These are phyloP conservation scores for Oasisia sp. DNA, from an alignment of 2,888 invertebrate species.

Conservation along the genomic window DNA sequence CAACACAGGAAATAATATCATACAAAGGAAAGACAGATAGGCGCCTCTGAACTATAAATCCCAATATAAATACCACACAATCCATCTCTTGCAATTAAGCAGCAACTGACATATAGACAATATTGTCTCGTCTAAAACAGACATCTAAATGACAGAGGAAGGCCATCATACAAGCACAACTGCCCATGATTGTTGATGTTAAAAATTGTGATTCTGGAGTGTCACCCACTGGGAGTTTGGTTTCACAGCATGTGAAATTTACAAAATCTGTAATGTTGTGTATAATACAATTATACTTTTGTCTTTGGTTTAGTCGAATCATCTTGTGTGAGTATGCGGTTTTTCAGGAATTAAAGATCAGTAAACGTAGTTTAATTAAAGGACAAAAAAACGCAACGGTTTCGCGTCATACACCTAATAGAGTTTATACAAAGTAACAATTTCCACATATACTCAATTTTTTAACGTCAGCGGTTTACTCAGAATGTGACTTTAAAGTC, in stretches of 20 bases:
- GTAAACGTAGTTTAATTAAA: not conserved
- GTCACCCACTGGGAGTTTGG: not conserved
- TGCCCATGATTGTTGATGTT: not conserved
- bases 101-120: not conserved
- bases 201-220: not conserved
- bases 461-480: too few species aligned
- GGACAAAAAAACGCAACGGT: too few species aligned
- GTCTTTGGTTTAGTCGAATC: too few species aligned
- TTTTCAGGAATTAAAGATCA: not conserved
- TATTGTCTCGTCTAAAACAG: not conserved
- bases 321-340: not conserved
- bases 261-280: not conserved
- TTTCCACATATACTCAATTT: too few species aligned
- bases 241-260: not conserved
- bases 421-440: too few species aligned
- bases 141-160: not conserved
- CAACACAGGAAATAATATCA: not conserved
- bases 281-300: too few species aligned
- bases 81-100: not conserved
- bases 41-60: not conserved
- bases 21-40: not conserved
- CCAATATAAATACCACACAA: not conserved
- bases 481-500: too few species aligned
- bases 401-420: too few species aligned
- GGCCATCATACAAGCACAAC: not conserved